These are phyloP conservation scores for Nothocercus nigrocapillus DNA, from an alignment of 2,113 vertebrate species.

Conservation along the genomic window DNA sequence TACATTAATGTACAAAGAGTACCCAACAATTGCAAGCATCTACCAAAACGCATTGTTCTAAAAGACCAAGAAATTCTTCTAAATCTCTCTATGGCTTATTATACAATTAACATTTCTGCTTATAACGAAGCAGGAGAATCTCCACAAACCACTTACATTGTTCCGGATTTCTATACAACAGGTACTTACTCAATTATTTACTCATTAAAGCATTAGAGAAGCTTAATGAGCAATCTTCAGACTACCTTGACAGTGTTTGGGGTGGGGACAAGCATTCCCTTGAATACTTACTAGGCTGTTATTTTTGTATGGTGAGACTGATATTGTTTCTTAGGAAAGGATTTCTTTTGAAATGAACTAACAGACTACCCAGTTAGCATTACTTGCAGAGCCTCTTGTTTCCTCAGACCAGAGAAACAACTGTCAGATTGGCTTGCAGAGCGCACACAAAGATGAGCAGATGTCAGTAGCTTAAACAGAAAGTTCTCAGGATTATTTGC, in stretches of 20 bases:
- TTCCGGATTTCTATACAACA: slow-evolving; percentile 21
- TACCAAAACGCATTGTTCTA: not conserved
- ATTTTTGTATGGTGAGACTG: not conserved
- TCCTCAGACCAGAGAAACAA: not conserved
- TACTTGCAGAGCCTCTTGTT: not conserved
- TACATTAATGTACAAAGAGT: slow-evolving; percentile 36
- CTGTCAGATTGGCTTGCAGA: not conserved
- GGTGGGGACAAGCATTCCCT: not conserved
- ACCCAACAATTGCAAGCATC: slow-evolving; percentile 28
- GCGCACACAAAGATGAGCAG: not conserved
- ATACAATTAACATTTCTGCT: slow-evolving; percentile 48
- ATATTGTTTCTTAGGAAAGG: not conserved
- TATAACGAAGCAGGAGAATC: slow-evolving; percentile 67
- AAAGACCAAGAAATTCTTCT: slow-evolving; percentile 21
- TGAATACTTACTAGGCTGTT: not conserved
- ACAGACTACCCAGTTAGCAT: not conserved
- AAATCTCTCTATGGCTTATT: slow-evolving; percentile 59
- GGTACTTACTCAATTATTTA: not conserved
- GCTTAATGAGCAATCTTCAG: not conserved
- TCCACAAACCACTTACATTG: slow-evolving; percentile 5
- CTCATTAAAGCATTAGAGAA: fast-evolving
- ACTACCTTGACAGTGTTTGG: not conserved
- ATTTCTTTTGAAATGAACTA: not conserved
- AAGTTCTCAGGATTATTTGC: not conserved
- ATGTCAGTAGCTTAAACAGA: not conserved